Evolutionary conservation across 2,113 vertebrate species (phyloP), one percentile per base, ranked within the genome.

Genomic region (Herpetotheres cachinnans): DNA sequence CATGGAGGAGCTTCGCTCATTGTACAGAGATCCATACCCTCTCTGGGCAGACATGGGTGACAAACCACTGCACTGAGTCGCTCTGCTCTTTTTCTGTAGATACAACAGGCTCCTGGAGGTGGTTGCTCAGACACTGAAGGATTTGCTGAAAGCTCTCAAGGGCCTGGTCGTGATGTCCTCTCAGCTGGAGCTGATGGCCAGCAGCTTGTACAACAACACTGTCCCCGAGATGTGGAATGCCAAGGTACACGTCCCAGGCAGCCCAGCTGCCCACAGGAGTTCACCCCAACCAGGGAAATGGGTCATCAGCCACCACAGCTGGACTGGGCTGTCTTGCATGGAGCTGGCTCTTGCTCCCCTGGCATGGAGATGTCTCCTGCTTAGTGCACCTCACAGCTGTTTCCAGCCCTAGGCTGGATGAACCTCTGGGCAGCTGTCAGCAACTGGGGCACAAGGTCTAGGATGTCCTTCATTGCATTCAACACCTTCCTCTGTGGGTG

Each of bases 101-200:
- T 99, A 99, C 92, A 99, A 99, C 94, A 98, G 93, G 81, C 97
- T 99, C 87, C 97, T 99, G 65, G 93, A 76, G n/a, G 98, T 98
- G 65, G 98, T 99, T 93, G 98, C 97, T 46, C 97, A 95, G 86
- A 98, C 98, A 13, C 98, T 99, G 44, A 52, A 88, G 71, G 99
- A 99, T 91, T 94, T 99, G 52, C 97, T 99, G 82, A 99, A 99
- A 95, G 99, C 99, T 61, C 98, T 99, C 71, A 99, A 99, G 90
- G 99, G 99, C 87, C 98, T 99, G 86, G 98, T 99, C 0, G 98
- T 99, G 94, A 99, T 99, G 99, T 99, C 99, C 73, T 99, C 98
- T 16, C 98, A 98, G 69, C 97, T 99, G 91, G 99, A 99, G 97
- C 97, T 99, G 52, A 99, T 99, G 99, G 98, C 99, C 78, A 97